Conservation (phyloP, 2,888 invertebrate species). For the Phortica okadai region DNA sequence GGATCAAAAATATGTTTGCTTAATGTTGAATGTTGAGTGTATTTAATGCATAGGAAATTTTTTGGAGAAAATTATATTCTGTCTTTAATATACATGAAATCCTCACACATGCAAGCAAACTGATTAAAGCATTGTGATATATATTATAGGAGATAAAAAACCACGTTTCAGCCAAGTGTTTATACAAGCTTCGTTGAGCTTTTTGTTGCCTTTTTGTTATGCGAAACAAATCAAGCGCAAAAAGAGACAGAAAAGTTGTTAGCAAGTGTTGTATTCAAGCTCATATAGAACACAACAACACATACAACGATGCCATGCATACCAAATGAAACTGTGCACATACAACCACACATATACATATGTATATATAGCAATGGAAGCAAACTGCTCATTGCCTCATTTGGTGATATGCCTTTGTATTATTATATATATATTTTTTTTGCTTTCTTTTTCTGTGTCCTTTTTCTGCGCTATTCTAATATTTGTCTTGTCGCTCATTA, state of each 20-base stretch:
- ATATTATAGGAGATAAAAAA: no score
- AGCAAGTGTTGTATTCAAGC: constrained; percentile 5
- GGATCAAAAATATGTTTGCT: no score
- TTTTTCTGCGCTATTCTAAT: constrained; percentile 4
- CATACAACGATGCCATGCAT: constrained; percentile 24
- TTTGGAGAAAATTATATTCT: no score
- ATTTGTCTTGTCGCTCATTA: constrained; percentile 9
- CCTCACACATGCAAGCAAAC: no score
- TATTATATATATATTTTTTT: neutral
- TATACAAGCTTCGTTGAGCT: neutral
- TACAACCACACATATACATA: neutral
- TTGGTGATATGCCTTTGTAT: neutral
- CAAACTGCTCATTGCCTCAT: constrained; percentile 6
- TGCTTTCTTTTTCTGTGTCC: neutral
- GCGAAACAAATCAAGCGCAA: constrained; percentile 19
- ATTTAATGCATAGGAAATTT: no score
- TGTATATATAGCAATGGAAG: neutral
- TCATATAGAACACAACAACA: constrained; percentile 1
- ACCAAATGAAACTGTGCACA: neutral
- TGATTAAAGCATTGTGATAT: no score
- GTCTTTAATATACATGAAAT: no score
- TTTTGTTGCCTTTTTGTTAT: neutral
- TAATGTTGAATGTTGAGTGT: no score
- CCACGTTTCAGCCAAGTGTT: no score
- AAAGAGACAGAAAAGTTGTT: constrained; percentile 16